Percentiles rank a stretch among this genome's conserved stretches.
These are phyloP conservation scores for Pygoscelis adeliae DNA, from an alignment of 2,113 vertebrate genomes.

Conservation along the genomic window DNA sequence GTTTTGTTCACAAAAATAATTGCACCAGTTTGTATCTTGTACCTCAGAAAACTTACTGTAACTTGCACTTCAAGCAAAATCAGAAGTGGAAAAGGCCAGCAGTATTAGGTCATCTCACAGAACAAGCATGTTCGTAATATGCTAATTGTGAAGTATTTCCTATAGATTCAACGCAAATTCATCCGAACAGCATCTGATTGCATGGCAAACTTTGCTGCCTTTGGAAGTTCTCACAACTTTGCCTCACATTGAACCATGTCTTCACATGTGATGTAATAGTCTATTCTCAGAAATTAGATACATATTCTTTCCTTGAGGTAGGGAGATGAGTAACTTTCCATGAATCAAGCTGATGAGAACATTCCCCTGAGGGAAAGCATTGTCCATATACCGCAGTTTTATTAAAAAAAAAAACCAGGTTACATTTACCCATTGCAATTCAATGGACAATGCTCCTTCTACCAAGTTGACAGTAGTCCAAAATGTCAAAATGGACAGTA, in stretches of 20 bases:
- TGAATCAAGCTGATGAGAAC: slow-evolving; percentile 27
- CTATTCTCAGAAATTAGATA: not conserved
- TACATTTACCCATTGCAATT: not conserved
- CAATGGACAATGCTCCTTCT: not conserved
- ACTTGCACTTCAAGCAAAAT: slow-evolving; percentile 14
- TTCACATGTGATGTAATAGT: not conserved
- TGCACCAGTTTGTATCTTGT: not conserved
- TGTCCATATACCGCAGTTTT: not conserved
- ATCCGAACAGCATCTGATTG: not conserved
- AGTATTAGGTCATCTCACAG: not conserved
- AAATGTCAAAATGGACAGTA: not conserved
- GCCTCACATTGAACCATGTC: not conserved
- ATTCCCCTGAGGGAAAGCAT: not conserved
- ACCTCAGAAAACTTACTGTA: not conserved
- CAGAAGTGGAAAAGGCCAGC: not conserved
- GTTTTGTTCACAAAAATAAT: not conserved
- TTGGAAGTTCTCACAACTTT: not conserved
- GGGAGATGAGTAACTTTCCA: slow-evolving; percentile 25
- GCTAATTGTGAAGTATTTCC: not conserved
- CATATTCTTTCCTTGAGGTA: not conserved
- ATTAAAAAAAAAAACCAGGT: not conserved
- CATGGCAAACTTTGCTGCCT: not conserved
- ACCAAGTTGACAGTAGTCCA: not conserved
- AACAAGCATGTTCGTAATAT: not conserved
- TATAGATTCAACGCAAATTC: not conserved